Evolutionary conservation across 2,797 vertebrate species (phyloP), one percentile per base, ranked within the genome.

Genomic region (Agapornis canus): DNA sequence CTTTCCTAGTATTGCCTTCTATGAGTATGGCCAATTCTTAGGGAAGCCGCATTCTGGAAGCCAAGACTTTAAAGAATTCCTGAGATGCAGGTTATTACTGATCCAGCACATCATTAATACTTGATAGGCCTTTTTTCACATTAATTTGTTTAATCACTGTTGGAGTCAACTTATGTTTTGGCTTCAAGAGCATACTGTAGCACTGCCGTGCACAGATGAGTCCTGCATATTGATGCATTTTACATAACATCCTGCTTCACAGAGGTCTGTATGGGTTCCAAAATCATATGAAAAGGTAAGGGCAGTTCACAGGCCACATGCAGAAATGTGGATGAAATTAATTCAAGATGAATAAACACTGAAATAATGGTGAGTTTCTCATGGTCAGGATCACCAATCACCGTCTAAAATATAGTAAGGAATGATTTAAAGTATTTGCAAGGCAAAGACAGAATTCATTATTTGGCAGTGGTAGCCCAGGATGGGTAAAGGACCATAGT

Each of bases 141-240:
- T 61, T 57, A 47, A 61, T 83, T 86, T 51, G 4, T 88, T 96
- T 54, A 68, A 29, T 72, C 20, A 17, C 1, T 63, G 5, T 37
- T 84, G 54, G 27, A 65, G 15, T 17, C 26, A 82, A 4, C 17
- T n/a, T 52, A 5, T 23, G 4, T 51, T 90, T 86, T 82, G 42
- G 4, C 21, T 83, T 81, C 14, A 42, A 49, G 42, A 64, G 23
- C 21, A 27, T 35, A 9, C 10, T 48, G 3, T 35, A 48, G 18
- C 16, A 5, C 16, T 80, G 25, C 18, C 42, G 83, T 89, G 42
- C 27, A 39, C 29, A 69, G 21, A 23, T 8, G 60, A 82, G 13
- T 71, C 80, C 64, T 77, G 39, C 9, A 4, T n/a, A 20, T 63
- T 0, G 0, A 20, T 48, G 22, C 5, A 1, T 4, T 75, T 49